Base-by-base conservation (phyloP, 2,113 vertebrate species). In the Sylvia atricapilla region DNA sequence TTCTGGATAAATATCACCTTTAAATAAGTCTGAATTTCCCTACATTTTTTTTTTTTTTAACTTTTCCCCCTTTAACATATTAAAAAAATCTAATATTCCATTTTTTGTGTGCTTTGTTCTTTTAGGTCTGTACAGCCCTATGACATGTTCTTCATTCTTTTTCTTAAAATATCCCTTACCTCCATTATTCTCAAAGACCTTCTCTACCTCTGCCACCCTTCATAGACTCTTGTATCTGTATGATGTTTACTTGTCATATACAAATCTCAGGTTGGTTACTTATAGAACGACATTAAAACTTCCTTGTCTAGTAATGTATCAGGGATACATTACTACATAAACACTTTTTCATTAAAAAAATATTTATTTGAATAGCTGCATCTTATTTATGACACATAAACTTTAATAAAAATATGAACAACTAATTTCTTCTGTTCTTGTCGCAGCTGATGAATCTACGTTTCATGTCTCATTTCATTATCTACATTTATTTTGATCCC, bases 391-490 rank as follows among this genome's bases (percentile, higher is more conserved):
- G 22, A 7, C 2, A 85, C 15, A 72, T 47, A 73, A 76, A 44
- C 10, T 27, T 59, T 68, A 16, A 43, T 44, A 68, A 91, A 53
- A 9, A 30, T 56, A 59, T 13, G 9, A 14, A 28, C 11, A 66
- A 43, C 2, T 10, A 8, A 28, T 73, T 77, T 68, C 10, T 84
- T 73, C n/a, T 44, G 10, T 59, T 75, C 18, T 74, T 84, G 18
- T 67, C 22, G 63, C 30, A 50, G n/a, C 6, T 47, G 12, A 30
- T 25, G 7, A 64, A 12, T 55, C 28, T 15, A 8, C 5, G 28
- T 50, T 81, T 64, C 60, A 37, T 1, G 1, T 58, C 12, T n/a
- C 3, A 0, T 24, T 35, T 67, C 6, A 4, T 73, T 73, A 4
- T 82, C 39, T 53, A 21, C 3, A 15, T 62, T 56, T 82, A 20